These are phyloP conservation scores for Drosophila truncata DNA, from an alignment of 1,140 invertebrate genomes.

Conservation along the genomic window DNA sequence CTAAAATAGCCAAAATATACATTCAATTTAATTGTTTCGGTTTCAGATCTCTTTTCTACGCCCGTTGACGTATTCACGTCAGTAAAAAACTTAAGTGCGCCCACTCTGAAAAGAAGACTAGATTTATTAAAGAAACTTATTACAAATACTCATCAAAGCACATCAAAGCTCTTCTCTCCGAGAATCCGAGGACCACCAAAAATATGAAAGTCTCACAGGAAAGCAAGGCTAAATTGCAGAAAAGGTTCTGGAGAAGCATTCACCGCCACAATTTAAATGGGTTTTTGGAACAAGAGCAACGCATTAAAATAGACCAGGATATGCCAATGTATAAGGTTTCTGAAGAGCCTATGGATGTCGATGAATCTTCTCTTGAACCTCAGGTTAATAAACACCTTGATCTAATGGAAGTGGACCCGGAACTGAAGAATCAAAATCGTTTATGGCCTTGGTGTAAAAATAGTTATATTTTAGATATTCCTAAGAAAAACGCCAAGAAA, in stretches of 20 bases:
- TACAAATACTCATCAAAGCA: not conserved
- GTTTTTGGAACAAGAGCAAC: not conserved
- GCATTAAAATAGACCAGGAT: not conserved
- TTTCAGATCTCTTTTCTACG: not conserved
- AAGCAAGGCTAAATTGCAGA: not conserved
- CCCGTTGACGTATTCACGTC: not conserved
- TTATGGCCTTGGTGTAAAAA: not conserved
- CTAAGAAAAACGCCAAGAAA: not conserved
- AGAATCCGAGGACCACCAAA: not conserved
- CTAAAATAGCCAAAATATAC: too few relatives aligned
- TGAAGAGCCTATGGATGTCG: not conserved
- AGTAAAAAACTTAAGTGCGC: not conserved
- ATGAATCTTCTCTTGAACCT: not conserved
- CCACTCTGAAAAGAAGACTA: not conserved
- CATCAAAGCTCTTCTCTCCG: not conserved
- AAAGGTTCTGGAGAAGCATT: not conserved
- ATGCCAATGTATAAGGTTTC: not conserved
- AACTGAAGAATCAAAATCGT: too few relatives aligned
- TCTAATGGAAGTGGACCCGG: too few relatives aligned
- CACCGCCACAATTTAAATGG: not conserved
- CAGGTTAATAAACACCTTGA: not conserved
- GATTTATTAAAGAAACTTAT: not conserved
- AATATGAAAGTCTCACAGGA: constrained; percentile 5
- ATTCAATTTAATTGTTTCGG: too few relatives aligned
- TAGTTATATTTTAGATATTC: not conserved